Conservation (phyloP, 2,113 vertebrate genomes). For the Columba janthina region DNA sequence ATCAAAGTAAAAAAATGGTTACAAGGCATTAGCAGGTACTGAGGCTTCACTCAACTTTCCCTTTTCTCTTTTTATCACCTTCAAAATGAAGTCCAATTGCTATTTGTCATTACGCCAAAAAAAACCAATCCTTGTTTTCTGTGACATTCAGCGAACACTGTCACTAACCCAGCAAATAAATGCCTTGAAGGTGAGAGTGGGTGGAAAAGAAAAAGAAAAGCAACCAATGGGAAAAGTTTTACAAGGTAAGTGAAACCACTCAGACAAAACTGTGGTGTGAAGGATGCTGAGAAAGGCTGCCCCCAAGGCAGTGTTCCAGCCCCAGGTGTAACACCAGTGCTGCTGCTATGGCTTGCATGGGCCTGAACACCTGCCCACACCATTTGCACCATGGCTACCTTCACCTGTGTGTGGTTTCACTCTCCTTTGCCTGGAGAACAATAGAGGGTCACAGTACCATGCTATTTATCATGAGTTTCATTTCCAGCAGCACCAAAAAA, state of each 20-base stretch:
- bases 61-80: conserved; percentile 20
- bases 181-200: neutral
- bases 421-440: neutral
- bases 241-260: neutral
- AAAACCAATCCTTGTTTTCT: neutral
- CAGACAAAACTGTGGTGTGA: neutral
- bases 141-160: neutral
- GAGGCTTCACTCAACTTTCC: neutral
- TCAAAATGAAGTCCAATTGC: neutral
- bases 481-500: neutral
- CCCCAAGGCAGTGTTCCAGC: neutral
- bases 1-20: neutral
- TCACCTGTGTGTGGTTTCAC: neutral
- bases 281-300: neutral
- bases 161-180: neutral
- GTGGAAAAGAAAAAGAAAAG: neutral
- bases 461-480: neutral
- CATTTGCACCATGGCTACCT: neutral
- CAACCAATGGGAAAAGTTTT: neutral
- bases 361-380: neutral
- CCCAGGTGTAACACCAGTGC: neutral
- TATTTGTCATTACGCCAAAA: neutral
- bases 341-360: fast-evolving
- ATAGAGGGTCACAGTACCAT: neutral
- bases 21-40: conserved; percentile 1